Evolutionary conservation across 2,113 vertebrate species (phyloP).

Genomic region (Cichladusa arquata): DNA sequence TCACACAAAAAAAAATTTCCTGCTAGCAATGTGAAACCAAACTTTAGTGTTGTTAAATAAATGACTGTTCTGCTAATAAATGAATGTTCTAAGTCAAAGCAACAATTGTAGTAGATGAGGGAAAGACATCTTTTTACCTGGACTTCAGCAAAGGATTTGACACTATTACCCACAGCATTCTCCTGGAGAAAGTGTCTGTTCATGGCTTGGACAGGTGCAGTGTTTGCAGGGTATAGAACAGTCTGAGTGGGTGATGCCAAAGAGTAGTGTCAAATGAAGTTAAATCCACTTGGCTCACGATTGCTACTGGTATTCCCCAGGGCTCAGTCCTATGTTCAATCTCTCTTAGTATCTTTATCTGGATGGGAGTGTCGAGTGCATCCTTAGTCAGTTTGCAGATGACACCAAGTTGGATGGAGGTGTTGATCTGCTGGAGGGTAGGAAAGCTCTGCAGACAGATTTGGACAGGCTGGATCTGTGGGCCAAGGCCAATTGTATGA

Average conservation of each 20-base stretch:
- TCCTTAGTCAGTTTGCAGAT: not conserved
- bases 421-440: not conserved
- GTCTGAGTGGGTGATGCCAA: not conserved
- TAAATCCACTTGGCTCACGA: fast-evolving
- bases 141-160: not conserved
- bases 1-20: not conserved
- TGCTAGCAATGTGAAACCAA: not conserved
- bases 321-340: not conserved
- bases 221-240: not conserved
- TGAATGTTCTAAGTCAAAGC: not conserved
- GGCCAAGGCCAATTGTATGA: fast-evolving
- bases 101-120: not conserved
- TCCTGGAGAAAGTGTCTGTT: not conserved
- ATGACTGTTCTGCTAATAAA: not conserved
- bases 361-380: fast-evolving
- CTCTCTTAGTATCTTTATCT: not conserved
- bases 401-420: not conserved
- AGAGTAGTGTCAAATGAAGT: not conserved
- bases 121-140: not conserved
- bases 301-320: not conserved
- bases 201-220: not conserved
- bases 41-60: constrained; percentile 26
- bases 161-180: not conserved
- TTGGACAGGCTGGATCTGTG: not conserved
- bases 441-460: not conserved